Evolutionary conservation across 2,888 invertebrate species (phyloP).

Genomic region (Drosophila subsilvestris): DNA sequence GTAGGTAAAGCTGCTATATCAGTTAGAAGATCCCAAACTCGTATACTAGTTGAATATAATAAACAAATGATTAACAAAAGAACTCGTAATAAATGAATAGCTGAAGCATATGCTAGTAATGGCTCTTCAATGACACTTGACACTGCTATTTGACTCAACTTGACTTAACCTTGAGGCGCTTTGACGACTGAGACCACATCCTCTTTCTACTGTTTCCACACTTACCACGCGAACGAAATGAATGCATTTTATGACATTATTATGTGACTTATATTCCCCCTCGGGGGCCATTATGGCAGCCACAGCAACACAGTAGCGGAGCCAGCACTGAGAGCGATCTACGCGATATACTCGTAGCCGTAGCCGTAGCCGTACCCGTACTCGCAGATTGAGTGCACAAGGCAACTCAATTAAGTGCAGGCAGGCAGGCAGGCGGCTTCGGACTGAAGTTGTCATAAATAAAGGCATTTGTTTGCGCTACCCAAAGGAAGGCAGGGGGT

Average conservation of each 20-base stretch:
- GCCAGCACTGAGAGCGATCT: background rate
- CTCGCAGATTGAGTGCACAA: background rate
- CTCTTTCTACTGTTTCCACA: background rate
- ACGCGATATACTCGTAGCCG: background rate
- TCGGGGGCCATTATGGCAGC: too few species aligned
- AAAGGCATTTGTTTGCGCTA: constrained; percentile 27
- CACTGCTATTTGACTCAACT: background rate
- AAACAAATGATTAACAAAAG: too few species aligned
- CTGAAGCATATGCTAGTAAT: too few species aligned
- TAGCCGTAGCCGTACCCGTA: too few species aligned
- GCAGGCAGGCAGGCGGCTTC: background rate
- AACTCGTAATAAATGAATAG: too few species aligned
- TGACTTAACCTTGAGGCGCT: background rate
- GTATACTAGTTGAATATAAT: too few species aligned
- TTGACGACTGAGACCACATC: background rate
- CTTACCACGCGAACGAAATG: background rate
- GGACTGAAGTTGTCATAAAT: constrained; percentile 35
- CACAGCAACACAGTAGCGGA: background rate
- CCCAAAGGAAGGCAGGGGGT: background rate
- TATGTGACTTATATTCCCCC: background rate
- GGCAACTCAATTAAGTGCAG: constrained; percentile 45
- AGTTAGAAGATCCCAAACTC: too few species aligned
- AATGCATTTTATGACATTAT: background rate
- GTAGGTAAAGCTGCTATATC: too few species aligned
- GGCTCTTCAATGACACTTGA: background rate